Evolutionary conservation across 2,888 invertebrate genomes (phyloP).

Genomic region (Entomobrya proxima): DNA sequence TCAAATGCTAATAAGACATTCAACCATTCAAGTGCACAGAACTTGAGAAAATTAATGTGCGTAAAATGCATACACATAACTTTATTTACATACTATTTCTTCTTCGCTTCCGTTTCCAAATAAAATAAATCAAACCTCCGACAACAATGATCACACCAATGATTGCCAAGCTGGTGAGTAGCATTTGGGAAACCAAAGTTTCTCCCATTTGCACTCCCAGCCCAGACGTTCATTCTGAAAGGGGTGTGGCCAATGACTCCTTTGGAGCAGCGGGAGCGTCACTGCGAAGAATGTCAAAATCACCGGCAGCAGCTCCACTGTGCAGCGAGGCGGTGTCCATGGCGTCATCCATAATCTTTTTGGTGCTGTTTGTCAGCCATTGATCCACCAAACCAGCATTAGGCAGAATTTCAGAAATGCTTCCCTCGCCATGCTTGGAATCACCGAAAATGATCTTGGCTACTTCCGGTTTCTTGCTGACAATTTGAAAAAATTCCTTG

Average conservation of each 20-base stretch:
- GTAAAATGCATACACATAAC: too few relatives aligned
- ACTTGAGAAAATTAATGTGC: too few relatives aligned
- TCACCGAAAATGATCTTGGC: background rate
- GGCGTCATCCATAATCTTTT: background rate
- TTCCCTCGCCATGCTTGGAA: background rate
- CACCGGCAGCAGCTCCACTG: background rate
- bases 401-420: background rate
- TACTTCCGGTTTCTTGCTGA: slow-evolving; percentile 18
- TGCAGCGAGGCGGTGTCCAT: background rate
- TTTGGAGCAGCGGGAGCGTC: background rate
- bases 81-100: too few relatives aligned
- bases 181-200: background rate
- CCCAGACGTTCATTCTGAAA: background rate
- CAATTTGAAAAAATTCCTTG: background rate
- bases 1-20: too few relatives aligned
- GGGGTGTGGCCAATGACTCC: background rate
- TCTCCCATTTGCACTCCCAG: background rate
- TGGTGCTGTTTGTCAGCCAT: background rate
- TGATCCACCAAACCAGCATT: slow-evolving; percentile 1
- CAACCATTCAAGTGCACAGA: too few relatives aligned
- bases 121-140: background rate
- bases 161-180: background rate
- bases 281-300: background rate
- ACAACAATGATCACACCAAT: background rate
- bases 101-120: background rate